Evolutionary conservation across 2,113 vertebrate species (phyloP).

Genomic region (Petromus typicus): DNA sequence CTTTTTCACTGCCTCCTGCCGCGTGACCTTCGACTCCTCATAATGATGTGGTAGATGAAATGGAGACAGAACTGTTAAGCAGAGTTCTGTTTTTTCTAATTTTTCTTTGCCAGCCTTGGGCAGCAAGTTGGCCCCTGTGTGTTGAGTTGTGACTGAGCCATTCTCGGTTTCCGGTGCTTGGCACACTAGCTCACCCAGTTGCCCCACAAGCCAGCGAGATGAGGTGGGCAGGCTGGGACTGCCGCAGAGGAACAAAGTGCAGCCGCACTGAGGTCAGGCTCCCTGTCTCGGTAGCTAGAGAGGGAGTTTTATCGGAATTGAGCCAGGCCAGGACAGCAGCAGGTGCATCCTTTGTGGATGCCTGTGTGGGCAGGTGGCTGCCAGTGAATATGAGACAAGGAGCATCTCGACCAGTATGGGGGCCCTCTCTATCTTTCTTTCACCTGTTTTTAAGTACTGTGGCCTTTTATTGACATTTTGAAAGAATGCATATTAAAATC

Average conservation of each 20-base stretch:
- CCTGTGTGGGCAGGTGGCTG: accelerated
- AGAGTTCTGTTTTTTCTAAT: neutral
- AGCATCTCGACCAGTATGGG: neutral
- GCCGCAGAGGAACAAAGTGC: neutral
- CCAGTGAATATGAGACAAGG: too few relatives aligned
- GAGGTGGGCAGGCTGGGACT: too few relatives aligned
- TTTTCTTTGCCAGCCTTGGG: neutral
- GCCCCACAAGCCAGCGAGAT: neutral
- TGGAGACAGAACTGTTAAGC: neutral
- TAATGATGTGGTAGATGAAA: neutral
- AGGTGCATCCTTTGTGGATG: neutral
- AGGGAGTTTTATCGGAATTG: neutral
- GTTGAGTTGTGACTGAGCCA: accelerated
- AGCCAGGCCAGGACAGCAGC: neutral
- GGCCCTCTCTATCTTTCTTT: neutral
- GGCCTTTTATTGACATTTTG: neutral
- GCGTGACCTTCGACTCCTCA: neutral
- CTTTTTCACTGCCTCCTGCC: neutral
- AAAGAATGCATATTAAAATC: neutral
- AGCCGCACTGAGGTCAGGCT: neutral
- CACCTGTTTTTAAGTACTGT: neutral
- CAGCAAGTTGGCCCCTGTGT: accelerated
- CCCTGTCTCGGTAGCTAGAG: too few relatives aligned
- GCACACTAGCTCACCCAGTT: neutral
- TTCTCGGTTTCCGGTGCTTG: neutral